Evolutionary conservation across 2,797 vertebrate genomes (phyloP), one percentile per base, ranked within the genome.

Genomic region (Muscicapa striata): DNA sequence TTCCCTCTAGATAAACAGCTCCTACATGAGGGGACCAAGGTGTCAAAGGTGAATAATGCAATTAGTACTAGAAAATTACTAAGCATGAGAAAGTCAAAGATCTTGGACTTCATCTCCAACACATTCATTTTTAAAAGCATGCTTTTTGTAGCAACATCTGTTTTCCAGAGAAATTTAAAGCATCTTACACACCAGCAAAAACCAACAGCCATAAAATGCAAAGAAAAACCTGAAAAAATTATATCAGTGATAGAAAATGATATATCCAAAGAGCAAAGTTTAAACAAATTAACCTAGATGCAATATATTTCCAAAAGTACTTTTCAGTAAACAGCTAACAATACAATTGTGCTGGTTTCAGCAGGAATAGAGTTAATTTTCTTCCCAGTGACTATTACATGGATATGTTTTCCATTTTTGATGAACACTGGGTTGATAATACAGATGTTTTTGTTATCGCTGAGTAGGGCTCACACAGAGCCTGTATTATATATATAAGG

Each of bases 1-100:
- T 99, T 85, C 99, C 99, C 88, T 99, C 99, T 93, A 99, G 94
- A 97, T 99, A 99, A 94, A 99, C 99, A 5, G 99, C 99, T 90
- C 99, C 99, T 99, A 90, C 52, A 90, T 18, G 52, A 96, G 70
- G 64, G 45, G 52, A 90, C 32, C 78, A 84, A 75, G 49, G 90
- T 0, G 7, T 52, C 82, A 54, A 81, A 94, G 58, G 55, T 84
- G 84, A 96, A 70, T 67, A 45, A 73, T 7, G 29, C 27, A 90
- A 54, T 94, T 87, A 96, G 59, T 64, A 95, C 22, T 80, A 72
- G 61, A 91, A 94, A 94, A 95, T 90, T 79, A 59, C 49, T 45
- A 51, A 55, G n/a, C 34, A 55, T 5, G 15, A 29, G 24, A 9
- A 86, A 87, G 92, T 94, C 68, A 95, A 77, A 89, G 78, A 79